These are phyloP conservation scores for Branchellion lobata DNA, from an alignment of 2,888 invertebrate species.

Conservation along the genomic window DNA sequence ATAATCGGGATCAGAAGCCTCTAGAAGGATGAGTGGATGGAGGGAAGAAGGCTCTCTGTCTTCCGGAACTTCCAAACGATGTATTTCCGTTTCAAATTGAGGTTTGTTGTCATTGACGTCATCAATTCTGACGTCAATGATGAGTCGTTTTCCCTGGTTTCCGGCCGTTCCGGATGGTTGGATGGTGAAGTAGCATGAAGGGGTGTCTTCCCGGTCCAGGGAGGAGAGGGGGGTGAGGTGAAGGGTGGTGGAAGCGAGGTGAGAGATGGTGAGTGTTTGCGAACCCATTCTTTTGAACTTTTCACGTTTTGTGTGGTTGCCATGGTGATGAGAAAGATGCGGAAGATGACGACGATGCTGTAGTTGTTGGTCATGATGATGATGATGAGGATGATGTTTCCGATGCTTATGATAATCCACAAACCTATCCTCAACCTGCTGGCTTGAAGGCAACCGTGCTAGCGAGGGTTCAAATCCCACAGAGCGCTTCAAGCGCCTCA, in stretches of 20 bases:
- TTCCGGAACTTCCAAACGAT: constrained; percentile 13
- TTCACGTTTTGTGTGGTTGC: neutral
- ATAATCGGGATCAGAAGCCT: constrained; percentile 16
- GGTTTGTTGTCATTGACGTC: constrained; percentile 40
- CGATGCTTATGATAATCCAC: neutral
- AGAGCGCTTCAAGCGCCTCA: constrained; percentile 6
- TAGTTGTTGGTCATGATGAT: neutral
- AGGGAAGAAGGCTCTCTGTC: constrained; percentile 10
- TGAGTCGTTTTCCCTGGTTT: neutral
- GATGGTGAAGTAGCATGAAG: constrained; percentile 13
- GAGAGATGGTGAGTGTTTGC: neutral
- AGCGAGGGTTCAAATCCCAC: neutral
- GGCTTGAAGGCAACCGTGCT: neutral
- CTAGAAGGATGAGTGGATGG: constrained; percentile 5
- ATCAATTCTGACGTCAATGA: neutral
- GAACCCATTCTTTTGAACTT: neutral
- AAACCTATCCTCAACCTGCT: neutral
- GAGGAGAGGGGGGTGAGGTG: constrained; percentile 8
- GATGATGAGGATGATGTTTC: neutral
- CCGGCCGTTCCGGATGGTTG: constrained; percentile 1
- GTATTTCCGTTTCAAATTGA: constrained; percentile 5
- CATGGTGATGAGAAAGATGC: neutral
- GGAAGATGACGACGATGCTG: neutral
- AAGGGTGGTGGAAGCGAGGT: neutral
- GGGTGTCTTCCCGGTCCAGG: constrained; percentile 12